Base-by-base conservation (phyloP, 2,113 vertebrate genomes). In the Balaenoptera acutorostrata region DNA sequence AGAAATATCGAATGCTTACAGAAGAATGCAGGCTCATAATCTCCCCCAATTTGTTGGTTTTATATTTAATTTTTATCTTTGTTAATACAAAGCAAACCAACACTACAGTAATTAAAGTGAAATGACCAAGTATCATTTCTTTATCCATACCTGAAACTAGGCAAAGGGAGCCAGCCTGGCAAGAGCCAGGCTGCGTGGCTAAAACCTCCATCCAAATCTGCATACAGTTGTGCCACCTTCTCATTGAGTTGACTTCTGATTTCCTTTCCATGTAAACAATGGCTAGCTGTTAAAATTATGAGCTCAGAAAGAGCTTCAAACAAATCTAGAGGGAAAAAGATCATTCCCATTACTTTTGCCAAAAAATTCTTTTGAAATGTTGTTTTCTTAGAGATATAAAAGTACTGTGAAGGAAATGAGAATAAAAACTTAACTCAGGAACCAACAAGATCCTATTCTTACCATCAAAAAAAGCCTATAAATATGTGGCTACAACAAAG, bases 251-350 rank as follows among this genome's bases (percentile, higher is more conserved):
- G 97, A 95, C 98, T 98, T 93, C 99, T 99, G 96, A 99, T 99
- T 96, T 99, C 99, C 77, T 99, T 99, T 64, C 99, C 99, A 0
- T 99, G 99, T 27, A 99, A 99, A 97, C 99, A 99, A 36, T 99
- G 99, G 94, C 99, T 99, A 33, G 99, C 99, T 0, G 99, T 99
- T 98, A 99, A 98, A 98, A 99, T 99, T 85, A 99, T 99, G 36
- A 99, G 99, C 98, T 99, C 99, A 1, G 99, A 99, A 93, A 99
- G 93, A 33, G 99, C 99, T 98, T 99, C 99, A 95, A 99, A 99
- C 86, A 99, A 98, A 96, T 99, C 99, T 99, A 97, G 80, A 61
- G 66, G 68, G 81, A 80, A 91, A 87, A 95, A 91, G 39, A 55
- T 57, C 10, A 84, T 72, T 95, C 6, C 78, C 46, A 61, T 95